Conservation (phyloP, 2,888 invertebrate species). For the Panopea generosa region DNA sequence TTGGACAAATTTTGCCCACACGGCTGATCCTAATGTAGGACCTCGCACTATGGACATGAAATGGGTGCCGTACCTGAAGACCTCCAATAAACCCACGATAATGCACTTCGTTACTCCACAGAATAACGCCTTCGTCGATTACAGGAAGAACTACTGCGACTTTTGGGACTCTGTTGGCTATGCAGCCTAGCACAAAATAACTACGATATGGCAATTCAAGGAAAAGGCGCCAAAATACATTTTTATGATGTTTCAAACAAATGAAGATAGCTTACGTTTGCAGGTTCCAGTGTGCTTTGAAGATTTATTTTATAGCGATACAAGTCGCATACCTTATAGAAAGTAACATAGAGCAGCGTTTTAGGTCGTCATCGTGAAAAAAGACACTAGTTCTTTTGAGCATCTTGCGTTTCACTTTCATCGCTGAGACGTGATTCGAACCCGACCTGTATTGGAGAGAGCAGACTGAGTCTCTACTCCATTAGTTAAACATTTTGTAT, state of each 20-base stretch:
- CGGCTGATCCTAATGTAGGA: slow-evolving; percentile 74
- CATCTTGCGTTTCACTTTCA: too few relatives aligned
- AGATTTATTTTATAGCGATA: too few relatives aligned
- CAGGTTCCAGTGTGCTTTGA: too few relatives aligned
- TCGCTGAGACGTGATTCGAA: too few relatives aligned
- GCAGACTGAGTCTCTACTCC: too few relatives aligned
- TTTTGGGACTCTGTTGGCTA: slow-evolving; percentile 79
- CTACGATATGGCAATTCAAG: neutral
- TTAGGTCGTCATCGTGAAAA: too few relatives aligned
- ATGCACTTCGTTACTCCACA: slow-evolving; percentile 69
- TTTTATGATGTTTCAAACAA: neutral
- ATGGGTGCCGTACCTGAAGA: slow-evolving; percentile 67
- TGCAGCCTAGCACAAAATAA: neutral
- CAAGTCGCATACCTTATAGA: neutral
- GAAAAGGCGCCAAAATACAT: too few relatives aligned
- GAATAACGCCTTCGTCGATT: slow-evolving; percentile 52
- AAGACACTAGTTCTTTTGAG: too few relatives aligned
- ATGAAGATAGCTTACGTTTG: neutral
- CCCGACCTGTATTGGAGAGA: too few relatives aligned
- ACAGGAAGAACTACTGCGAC: slow-evolving; percentile 65
- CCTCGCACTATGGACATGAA: slow-evolving; percentile 13
- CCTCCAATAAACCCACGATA: slow-evolving; percentile 39
- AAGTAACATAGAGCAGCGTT: too few relatives aligned
- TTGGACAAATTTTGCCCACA: slow-evolving; percentile 81
- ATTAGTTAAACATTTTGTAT: too few relatives aligned